Evolutionary conservation across 1,140 invertebrate genomes (phyloP).

Genomic region (Atta cephalotes): DNA sequence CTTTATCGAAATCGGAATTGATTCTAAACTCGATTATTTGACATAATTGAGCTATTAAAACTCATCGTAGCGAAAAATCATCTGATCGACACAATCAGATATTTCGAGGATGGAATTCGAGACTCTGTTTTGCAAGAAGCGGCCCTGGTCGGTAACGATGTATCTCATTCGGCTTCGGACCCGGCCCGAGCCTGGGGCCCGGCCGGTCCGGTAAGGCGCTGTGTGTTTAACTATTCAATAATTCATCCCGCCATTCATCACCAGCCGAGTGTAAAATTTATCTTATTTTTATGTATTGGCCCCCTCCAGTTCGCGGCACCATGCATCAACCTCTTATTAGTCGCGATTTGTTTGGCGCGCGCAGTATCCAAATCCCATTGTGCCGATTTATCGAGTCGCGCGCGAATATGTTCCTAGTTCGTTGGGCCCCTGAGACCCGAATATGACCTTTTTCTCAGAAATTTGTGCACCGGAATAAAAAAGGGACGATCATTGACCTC

Average conservation of each 20-base stretch:
- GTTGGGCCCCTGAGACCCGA: not conserved
- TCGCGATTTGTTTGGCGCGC: conserved; percentile 80
- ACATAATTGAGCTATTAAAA: not conserved
- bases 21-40: not conserved
- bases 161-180: conserved; percentile 64
- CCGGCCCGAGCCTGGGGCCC: conserved; percentile 33
- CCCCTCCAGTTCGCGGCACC: conserved; percentile 76
- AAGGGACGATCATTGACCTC: not conserved
- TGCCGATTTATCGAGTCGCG: conserved; percentile 55
- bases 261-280: conserved; percentile 81
- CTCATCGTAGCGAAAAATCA: not conserved
- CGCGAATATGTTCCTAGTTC: not conserved
- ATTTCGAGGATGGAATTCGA: conserved; percentile 23
- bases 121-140: conserved; percentile 63
- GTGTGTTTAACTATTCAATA: conserved; percentile 83
- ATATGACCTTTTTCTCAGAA: conserved; percentile 30
- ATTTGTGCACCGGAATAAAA: conserved; percentile 27
- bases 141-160: conserved; percentile 69
- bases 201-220: conserved; percentile 72
- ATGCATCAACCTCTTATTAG: conserved; percentile 82
- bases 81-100: conserved; percentile 18
- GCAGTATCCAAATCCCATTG: conserved; percentile 63
- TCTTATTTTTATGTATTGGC: conserved; percentile 82
- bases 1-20: not conserved
- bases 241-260: conserved; percentile 83